Evolutionary conservation across 2,113 vertebrate species (phyloP).

Genomic region (Zosterops hypoxanthus): DNA sequence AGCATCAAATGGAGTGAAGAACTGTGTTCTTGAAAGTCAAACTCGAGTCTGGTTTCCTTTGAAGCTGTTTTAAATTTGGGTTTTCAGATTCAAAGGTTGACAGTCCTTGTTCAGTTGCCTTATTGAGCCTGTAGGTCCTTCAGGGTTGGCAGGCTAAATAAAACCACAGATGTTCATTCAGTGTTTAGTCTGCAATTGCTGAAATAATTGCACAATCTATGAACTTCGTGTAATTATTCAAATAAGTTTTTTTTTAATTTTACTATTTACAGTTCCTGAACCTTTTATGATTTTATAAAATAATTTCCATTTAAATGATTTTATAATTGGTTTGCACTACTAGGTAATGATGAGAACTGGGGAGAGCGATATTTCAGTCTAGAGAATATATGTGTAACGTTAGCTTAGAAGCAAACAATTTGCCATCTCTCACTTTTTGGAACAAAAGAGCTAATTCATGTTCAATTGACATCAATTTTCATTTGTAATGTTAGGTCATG

Average conservation of each 20-base stretch:
- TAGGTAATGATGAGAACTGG: background rate
- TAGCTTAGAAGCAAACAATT: background rate
- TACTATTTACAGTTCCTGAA: background rate
- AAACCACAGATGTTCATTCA: background rate
- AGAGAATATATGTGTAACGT: background rate
- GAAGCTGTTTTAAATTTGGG: background rate
- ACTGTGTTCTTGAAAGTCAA: background rate
- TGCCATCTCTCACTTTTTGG: background rate
- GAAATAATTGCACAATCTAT: background rate
- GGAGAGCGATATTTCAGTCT: background rate
- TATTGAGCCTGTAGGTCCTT: background rate
- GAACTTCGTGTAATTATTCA: background rate
- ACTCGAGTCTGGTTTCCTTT: background rate
- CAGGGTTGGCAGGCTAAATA: background rate
- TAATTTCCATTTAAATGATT: background rate
- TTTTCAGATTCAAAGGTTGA: background rate
- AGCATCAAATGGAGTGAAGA: background rate
- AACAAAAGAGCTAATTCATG: background rate
- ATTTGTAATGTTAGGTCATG: background rate
- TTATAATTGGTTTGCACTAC: background rate
- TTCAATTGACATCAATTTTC: slow-evolving; percentile 23
- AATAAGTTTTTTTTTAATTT: background rate
- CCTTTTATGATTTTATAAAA: background rate
- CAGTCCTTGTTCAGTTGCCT: background rate
- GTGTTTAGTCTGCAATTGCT: background rate